These are phyloP conservation scores for Tromatobia lineatoria DNA, from an alignment of 2,888 invertebrate species.

Conservation along the genomic window DNA sequence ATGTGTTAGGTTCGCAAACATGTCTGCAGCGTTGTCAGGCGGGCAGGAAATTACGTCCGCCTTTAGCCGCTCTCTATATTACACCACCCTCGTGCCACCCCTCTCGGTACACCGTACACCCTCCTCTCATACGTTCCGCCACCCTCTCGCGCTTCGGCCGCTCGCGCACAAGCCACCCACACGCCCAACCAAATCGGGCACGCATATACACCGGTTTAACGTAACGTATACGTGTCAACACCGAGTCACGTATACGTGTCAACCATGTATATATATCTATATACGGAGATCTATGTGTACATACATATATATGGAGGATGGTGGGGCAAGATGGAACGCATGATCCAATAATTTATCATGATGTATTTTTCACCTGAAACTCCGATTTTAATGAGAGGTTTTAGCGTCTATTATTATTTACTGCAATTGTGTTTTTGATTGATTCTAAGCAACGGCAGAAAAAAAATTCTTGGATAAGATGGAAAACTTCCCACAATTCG, in stretches of 20 bases:
- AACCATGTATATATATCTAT: background rate
- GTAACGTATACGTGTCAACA: slow-evolving; percentile 55
- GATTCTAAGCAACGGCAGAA: too few species aligned
- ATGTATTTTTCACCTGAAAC: too few species aligned
- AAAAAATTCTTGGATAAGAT: too few species aligned
- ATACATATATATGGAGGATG: too few species aligned
- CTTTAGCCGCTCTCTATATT: slow-evolving; percentile 84
- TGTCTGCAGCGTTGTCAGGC: slow-evolving; percentile 83
- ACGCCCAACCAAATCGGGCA: slow-evolving; percentile 20
- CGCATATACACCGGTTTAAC: slow-evolving; percentile 49
- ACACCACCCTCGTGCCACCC: slow-evolving; percentile 76
- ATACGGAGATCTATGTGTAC: background rate
- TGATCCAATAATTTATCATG: too few species aligned
- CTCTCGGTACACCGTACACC: slow-evolving; percentile 39
- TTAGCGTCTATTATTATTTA: too few species aligned
- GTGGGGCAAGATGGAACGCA: too few species aligned
- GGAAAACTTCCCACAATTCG: too few species aligned
- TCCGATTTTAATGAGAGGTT: too few species aligned
- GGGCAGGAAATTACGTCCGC: slow-evolving; percentile 85
- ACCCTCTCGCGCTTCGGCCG: slow-evolving; percentile 44
- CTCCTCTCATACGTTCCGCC: slow-evolving; percentile 54
- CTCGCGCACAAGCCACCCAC: slow-evolving; percentile 50
- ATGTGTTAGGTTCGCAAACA: slow-evolving; percentile 84
- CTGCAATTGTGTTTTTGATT: too few species aligned
- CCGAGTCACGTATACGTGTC: background rate